These are phyloP conservation scores for Allophyes oxyacanthae DNA, from an alignment of 2,888 invertebrate species.

Conservation along the genomic window DNA sequence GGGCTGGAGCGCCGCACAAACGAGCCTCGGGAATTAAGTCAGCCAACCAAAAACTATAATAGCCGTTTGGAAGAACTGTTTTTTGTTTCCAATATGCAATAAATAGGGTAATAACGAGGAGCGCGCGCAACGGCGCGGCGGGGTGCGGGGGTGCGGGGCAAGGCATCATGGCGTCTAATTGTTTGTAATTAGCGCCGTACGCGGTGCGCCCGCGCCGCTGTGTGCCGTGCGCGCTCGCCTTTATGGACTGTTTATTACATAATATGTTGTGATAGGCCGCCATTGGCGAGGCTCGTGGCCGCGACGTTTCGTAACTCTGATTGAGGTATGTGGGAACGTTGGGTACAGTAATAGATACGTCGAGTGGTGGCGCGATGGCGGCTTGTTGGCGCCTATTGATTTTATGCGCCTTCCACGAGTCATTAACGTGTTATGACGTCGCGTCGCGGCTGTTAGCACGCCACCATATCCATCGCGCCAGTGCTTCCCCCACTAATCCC, in stretches of 20 bases:
- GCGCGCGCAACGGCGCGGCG: slow-evolving; percentile 61
- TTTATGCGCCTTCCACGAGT: slow-evolving; percentile 44
- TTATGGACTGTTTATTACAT: slow-evolving; percentile 86
- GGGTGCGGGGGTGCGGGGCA: slow-evolving; percentile 57
- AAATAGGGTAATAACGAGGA: slow-evolving; percentile 76
- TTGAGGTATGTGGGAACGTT: slow-evolving; percentile 65
- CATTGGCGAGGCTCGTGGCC: slow-evolving; percentile 53
- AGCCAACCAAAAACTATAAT: slow-evolving; percentile 65
- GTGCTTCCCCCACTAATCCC: slow-evolving; percentile 11
- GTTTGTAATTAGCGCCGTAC: slow-evolving; percentile 80
- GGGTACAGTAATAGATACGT: slow-evolving; percentile 41
- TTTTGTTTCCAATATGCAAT: slow-evolving; percentile 84
- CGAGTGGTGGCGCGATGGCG: slow-evolving; percentile 14
- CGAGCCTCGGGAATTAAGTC: slow-evolving; percentile 53
- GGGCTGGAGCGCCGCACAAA: slow-evolving; percentile 39
- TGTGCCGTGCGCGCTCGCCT: slow-evolving; percentile 61
- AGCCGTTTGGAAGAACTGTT: slow-evolving; percentile 65
- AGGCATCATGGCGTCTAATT: slow-evolving; percentile 77
- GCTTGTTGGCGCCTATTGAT: slow-evolving; percentile 50
- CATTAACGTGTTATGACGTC: slow-evolving; percentile 50
- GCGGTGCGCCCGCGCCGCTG: slow-evolving; percentile 57
- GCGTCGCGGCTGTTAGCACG: slow-evolving; percentile 28
- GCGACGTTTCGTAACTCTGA: slow-evolving; percentile 62
- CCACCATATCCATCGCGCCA: slow-evolving; percentile 10
- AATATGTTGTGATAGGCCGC: slow-evolving; percentile 78